phyloP scores from a whole-genome alignment of 1,140 invertebrate genomes.

The Trachymyrmex septentrionalis region DNA sequence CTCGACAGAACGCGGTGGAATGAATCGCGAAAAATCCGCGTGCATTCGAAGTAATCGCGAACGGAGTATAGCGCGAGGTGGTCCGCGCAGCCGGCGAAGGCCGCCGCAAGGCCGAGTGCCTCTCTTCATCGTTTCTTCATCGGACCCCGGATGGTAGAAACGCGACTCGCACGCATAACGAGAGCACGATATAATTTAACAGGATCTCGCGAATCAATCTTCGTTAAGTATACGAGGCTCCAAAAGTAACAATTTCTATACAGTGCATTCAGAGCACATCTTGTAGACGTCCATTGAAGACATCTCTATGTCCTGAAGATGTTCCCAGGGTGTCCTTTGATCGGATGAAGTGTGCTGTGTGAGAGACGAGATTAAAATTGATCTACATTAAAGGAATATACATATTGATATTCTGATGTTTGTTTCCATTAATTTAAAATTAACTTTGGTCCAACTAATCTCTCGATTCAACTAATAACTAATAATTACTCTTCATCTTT shows the following conservation, averaged over 20 bases:
- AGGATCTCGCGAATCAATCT: not conserved
- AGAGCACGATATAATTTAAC: not conserved
- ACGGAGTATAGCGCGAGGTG: slow-evolving; percentile 26
- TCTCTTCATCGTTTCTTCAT: slow-evolving; percentile 49
- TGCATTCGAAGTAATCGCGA: slow-evolving; percentile 27
- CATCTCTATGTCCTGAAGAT: too few species aligned
- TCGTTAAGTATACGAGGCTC: not conserved
- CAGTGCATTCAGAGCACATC: too few species aligned
- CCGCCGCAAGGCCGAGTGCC: slow-evolving; percentile 56
- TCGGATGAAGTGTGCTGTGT: too few species aligned
- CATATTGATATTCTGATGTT: too few species aligned
- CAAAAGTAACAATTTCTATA: not conserved
- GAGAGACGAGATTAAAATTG: too few species aligned
- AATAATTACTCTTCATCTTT: too few species aligned
- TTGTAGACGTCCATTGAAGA: too few species aligned
- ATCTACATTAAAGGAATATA: too few species aligned
- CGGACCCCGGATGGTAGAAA: not conserved
- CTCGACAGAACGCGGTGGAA: not conserved
- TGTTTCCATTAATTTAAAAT: too few species aligned
- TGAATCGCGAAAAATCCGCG: not conserved
- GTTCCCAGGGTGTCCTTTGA: too few species aligned
- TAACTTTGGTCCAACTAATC: too few species aligned
- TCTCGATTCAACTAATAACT: too few species aligned
- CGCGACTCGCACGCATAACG: not conserved
- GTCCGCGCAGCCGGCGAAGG: slow-evolving; percentile 42